Evolutionary conservation across 2,113 vertebrate genomes (phyloP).

Genomic region (Poeciliopsis retropinna): DNA sequence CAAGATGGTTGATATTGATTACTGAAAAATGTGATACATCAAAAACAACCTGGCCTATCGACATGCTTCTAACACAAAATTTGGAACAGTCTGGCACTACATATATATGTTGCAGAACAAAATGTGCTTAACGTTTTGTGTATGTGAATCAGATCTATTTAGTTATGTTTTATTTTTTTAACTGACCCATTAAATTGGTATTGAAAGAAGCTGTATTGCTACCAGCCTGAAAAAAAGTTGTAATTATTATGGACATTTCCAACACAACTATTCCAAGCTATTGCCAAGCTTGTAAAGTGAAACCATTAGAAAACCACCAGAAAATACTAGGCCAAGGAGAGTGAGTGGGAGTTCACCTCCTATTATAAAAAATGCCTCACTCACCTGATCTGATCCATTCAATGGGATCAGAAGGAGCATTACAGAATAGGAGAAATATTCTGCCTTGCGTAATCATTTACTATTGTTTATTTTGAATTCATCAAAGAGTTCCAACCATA

Average conservation of each 20-base stretch:
- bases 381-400: background rate
- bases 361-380: background rate
- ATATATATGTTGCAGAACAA: background rate
- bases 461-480: background rate
- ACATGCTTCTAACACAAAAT: background rate
- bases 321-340: background rate
- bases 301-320: too few species aligned
- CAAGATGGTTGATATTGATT: background rate
- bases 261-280: too few species aligned
- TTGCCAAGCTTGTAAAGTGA: background rate
- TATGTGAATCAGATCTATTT: background rate
- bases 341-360: background rate
- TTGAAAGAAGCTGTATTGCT: too few species aligned
- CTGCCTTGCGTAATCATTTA: background rate
- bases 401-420: background rate
- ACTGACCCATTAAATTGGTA: too few species aligned
- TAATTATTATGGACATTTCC: too few species aligned
- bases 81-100: background rate
- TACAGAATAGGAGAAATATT: background rate
- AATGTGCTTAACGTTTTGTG: background rate
- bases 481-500: background rate
- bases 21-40: background rate
- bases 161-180: too few species aligned
- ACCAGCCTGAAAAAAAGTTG: too few species aligned
- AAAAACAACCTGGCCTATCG: background rate